Base-by-base conservation (phyloP, 2,797 vertebrate species). In the Spondyliosoma cantharus region DNA sequence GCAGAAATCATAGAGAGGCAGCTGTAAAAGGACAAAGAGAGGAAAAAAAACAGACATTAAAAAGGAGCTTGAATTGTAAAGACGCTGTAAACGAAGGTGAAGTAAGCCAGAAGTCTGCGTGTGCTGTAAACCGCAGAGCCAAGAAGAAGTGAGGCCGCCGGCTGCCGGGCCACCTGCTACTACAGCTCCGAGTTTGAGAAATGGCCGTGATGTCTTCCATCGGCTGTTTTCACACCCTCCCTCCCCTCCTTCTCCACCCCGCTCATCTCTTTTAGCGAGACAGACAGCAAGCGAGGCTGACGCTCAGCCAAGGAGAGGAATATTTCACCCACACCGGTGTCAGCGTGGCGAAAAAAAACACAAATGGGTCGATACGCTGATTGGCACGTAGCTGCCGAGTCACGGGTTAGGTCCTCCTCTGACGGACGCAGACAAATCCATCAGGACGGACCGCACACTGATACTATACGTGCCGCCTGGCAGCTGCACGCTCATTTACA, bases 311-410 rank as follows among this genome's bases (percentile, higher is more conserved):
- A 82, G 80, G 71, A 60, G 71, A 71, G 78, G 60, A 87, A 87
- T 83, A 88, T 85, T 88, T 90, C 83, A 89, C 68, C 1, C 16
- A 62, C 76, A 25, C 63, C 4, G 80, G 73, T 87, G 89, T 79
- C 76, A 5, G 61, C 5, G 13, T 3, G 8, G 46, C 22, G 67
- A 32, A 6, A 74, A 6, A 74, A 87, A 91, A 90, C 91, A 79
- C 86, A 72, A 84, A 80, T 7, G 60, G 85, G 83, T 90, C 90
- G 70, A 92, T 91, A 29, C 12, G 0, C 69, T 84, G 88, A 90
- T 87, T 86, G 88, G 76, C 85, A 80, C 4, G 67, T 25, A 14
- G 76, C 83, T 65, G 67, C 56, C 15, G 46, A 69, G 76, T 81
- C 83, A 43, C 42, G 27, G 75, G 67, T 76, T 82, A 45, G 37